Percentiles rank a stretch among this genome's conserved stretches.
Conservation (phyloP, 2,888 invertebrate genomes). For the Tetragonisca angustula region DNA sequence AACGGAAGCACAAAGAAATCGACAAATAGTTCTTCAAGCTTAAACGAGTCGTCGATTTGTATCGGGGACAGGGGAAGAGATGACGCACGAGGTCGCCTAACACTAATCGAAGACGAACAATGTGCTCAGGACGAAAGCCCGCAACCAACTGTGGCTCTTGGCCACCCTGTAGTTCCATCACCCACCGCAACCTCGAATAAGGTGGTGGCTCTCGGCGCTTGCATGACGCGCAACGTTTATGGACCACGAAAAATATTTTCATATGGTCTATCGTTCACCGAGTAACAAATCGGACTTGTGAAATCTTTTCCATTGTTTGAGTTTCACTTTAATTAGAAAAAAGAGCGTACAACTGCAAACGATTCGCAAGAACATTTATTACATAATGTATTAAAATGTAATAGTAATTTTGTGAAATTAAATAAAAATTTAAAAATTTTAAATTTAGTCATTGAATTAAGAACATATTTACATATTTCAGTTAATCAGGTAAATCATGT, state of each 20-base stretch:
- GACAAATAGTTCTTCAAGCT: neutral
- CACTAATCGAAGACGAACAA: slow-evolving; percentile 54
- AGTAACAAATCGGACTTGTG: neutral
- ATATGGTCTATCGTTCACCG: slow-evolving; percentile 18
- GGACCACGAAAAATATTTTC: slow-evolving; percentile 44
- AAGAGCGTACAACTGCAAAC: neutral
- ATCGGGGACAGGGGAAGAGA: neutral
- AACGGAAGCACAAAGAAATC: slow-evolving; percentile 23
- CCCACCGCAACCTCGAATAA: slow-evolving; percentile 62
- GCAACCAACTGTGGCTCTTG: slow-evolving; percentile 81
- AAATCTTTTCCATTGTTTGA: neutral
- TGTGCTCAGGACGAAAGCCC: slow-evolving; percentile 78
- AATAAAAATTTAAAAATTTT: too few relatives aligned
- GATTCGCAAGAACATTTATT: neutral
- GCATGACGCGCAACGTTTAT: slow-evolving; percentile 57
- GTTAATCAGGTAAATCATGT: too few relatives aligned
- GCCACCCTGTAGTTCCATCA: slow-evolving; percentile 72
- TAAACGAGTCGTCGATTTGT: slow-evolving; percentile 21
- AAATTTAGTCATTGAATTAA: too few relatives aligned
- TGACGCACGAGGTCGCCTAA: slow-evolving; percentile 59
- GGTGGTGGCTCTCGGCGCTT: slow-evolving; percentile 65
- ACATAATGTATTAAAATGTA: neutral
- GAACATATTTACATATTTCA: too few relatives aligned
- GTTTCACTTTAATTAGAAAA: neutral
- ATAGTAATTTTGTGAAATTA: neutral